phyloP scores from a whole-genome alignment of 2,113 vertebrate genomes.

The Pimephales promelas region DNA sequence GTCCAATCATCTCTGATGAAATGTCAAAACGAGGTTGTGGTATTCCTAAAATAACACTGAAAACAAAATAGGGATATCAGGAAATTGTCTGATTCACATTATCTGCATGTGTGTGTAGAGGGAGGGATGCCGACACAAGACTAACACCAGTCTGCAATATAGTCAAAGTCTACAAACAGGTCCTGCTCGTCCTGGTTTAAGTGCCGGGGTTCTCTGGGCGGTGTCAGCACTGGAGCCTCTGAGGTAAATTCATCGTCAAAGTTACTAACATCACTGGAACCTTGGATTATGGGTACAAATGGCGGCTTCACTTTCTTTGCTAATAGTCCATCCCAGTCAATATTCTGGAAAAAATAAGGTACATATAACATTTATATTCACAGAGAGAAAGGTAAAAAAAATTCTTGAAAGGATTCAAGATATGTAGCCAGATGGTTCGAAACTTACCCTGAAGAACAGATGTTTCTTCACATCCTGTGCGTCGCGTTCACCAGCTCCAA shows the following conservation, averaged over 20 bases:
- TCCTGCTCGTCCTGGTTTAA: slow-evolving; percentile 85
- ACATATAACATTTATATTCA: neutral
- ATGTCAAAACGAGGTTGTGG: neutral
- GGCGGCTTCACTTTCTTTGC: slow-evolving; percentile 88
- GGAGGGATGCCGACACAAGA: slow-evolving; percentile 26
- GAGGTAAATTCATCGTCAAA: slow-evolving; percentile 93
- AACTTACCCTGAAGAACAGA: slow-evolving; percentile 92
- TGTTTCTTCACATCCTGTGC: slow-evolving; percentile 98
- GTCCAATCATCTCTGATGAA: neutral
- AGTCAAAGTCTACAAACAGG: slow-evolving; percentile 90
- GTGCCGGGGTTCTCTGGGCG: slow-evolving; percentile 85
- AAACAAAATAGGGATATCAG: neutral
- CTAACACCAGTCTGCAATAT: slow-evolving; percentile 92
- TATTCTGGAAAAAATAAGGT: slow-evolving; percentile 74
- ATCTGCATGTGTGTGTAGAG: slow-evolving; percentile 8
- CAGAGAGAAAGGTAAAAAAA: neutral
- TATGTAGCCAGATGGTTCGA: neutral
- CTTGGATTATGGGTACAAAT: slow-evolving; percentile 85
- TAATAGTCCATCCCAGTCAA: slow-evolving; percentile 91
- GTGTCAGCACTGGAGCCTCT: slow-evolving; percentile 87
- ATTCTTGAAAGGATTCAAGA: neutral
- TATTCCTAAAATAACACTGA: slow-evolving; percentile 16
- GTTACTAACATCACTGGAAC: slow-evolving; percentile 88
- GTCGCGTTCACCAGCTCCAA: slow-evolving; percentile 93
- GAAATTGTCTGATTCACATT: slow-evolving; percentile 45